Evolutionary conservation across 2,888 invertebrate genomes (phyloP), one percentile per base, ranked within the genome.

Genomic region (Choreutis nemorana): DNA sequence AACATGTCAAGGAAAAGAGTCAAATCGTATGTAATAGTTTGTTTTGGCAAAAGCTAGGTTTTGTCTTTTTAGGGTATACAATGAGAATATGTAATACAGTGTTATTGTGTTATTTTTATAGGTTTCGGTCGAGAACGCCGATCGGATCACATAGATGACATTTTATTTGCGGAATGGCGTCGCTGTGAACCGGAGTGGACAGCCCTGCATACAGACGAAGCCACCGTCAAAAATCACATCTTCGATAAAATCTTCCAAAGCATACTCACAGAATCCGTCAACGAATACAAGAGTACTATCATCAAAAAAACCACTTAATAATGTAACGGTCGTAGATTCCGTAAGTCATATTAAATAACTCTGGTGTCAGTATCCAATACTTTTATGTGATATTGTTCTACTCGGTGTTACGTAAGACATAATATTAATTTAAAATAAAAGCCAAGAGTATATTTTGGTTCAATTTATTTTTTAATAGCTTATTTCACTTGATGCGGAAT

Each of bases 101-200:
- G 14, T 7, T 23, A 10, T 11, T 7, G 9, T 23, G 14, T 26
- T 7, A 23, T 18, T 12, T 1, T 12, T 3, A 1, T 48, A 72
- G 75, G 65, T 16, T n/a, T n/a, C n/a, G n/a, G n/a, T n/a, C n/a
- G n/a, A n/a, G n/a, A n/a, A n/a, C 53, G 70, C 2, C 61, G 73
- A 2, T 62, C 73, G 0, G 77, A 78, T 34, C 73, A 78, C 43
- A 72, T 78, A 21, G 78, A 78, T 39, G 75, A 75, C 36, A 70
- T 78, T 23, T 30, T 78, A 25, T 71, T 77, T 37, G 46, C 67
- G 10, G 77, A 78, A 38, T 78, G 75, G 78, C 56, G 68, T 0
- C 63, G 67, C n/a, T 67, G 68, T 34, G 78, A 78, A 40, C 64
- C 70, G 2, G 72, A 73, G 35, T 78, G 78, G 78, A 75, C 73